These are phyloP conservation scores for Tipula helvola DNA, from an alignment of 2,888 invertebrate genomes.

Conservation along the genomic window DNA sequence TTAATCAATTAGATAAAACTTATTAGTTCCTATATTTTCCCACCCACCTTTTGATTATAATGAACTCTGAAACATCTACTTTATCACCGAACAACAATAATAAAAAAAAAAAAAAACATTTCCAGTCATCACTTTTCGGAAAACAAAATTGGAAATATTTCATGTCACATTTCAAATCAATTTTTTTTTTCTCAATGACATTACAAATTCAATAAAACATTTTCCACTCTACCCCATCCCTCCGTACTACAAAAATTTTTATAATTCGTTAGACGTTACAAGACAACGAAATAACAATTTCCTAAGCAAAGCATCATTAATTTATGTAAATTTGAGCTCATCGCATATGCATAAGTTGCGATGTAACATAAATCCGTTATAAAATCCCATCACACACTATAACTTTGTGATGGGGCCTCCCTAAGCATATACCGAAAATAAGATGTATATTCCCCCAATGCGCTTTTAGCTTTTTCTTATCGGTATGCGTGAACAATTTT, in stretches of 20 bases:
- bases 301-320: neutral
- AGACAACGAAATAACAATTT: neutral
- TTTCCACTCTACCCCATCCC: neutral
- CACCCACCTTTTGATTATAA: neutral
- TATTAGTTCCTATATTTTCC: too few species aligned
- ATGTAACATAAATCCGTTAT: neutral
- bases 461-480: neutral
- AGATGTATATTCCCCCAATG: neutral
- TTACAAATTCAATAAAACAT: neutral
- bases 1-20: too few species aligned
- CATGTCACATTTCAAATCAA: conserved; percentile 4
- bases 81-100: neutral
- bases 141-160: neutral
- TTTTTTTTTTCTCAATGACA: neutral
- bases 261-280: neutral
- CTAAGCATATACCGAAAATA: too few species aligned
- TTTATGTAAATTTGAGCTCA: neutral
- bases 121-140: neutral
- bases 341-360: neutral
- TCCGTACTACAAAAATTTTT: neutral
- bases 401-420: neutral
- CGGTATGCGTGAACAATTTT: neutral
- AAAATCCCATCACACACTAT: neutral
- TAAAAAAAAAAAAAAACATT: neutral
- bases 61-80: neutral